A percentile compares a stretch with the other conserved stretches of the same genome.
phyloP scores from a whole-genome alignment of 1,140 invertebrate genomes.

The Lerema accius region DNA sequence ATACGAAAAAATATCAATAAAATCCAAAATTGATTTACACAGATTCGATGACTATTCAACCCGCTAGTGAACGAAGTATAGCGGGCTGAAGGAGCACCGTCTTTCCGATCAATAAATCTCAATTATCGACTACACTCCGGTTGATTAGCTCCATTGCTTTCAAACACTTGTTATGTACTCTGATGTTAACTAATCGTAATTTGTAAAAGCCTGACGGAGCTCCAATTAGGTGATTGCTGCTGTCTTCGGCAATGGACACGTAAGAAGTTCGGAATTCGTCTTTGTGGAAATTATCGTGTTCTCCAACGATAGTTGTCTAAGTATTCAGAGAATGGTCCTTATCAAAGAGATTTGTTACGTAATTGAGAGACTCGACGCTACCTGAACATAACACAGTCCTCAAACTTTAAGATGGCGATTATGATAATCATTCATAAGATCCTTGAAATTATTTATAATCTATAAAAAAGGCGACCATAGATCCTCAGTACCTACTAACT shows the following conservation, averaged over 20 bases:
- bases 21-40: too few species aligned
- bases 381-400: neutral
- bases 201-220: conserved; percentile 15
- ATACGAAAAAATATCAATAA: too few species aligned
- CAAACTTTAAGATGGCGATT: neutral
- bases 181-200: conserved; percentile 21
- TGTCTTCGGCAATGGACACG: neutral
- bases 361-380: neutral
- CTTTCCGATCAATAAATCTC: conserved; percentile 20
- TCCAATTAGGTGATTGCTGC: conserved; percentile 25
- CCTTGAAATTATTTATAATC: too few species aligned
- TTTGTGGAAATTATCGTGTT: neutral
- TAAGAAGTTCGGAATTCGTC: neutral
- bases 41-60: too few species aligned
- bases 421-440: too few species aligned
- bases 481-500: too few species aligned
- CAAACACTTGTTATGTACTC: conserved; percentile 9
- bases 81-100: neutral
- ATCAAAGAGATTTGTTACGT: conserved; percentile 2
- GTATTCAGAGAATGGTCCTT: neutral
- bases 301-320: neutral
- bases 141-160: conserved; percentile 16
- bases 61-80: neutral
- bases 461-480: too few species aligned
- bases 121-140: conserved; percentile 17